Evolutionary conservation across 2,113 vertebrate species (phyloP).

Genomic region (Dendropsophus ebraccatus): DNA sequence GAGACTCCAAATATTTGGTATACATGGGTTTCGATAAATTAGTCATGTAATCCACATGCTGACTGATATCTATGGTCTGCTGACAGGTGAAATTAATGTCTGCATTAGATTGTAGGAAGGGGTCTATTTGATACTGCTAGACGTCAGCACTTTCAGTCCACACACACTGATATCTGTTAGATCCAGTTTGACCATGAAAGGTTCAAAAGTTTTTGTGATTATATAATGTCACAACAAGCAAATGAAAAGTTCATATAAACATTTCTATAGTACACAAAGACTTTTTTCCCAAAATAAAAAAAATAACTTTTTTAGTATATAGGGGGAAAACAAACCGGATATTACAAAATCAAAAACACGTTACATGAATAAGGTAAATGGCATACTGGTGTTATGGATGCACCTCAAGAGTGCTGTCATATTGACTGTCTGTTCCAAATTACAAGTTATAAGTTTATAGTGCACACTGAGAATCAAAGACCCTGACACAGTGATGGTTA

Average conservation of each 20-base stretch:
- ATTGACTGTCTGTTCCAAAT: no score
- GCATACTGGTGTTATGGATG: no score
- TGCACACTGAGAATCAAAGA: no score
- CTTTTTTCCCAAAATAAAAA: background rate
- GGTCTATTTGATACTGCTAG: conserved; percentile 1
- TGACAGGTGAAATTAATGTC: conserved; percentile 53
- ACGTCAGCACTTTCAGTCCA: conserved; percentile 26
- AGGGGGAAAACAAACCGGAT: no score
- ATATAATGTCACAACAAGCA: background rate
- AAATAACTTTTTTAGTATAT: background rate
- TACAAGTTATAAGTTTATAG: no score
- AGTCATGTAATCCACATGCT: conserved; percentile 43
- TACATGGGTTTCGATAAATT: conserved; percentile 45
- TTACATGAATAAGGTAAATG: no score
- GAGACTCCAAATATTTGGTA: conserved; percentile 48
- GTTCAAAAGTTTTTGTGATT: conserved; percentile 19
- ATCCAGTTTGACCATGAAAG: conserved; percentile 4
- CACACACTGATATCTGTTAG: conserved; percentile 20
- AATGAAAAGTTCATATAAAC: background rate
- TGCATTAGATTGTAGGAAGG: conserved; percentile 21
- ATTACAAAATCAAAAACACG: no score
- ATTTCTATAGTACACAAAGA: background rate
- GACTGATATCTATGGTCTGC: conserved; percentile 47
- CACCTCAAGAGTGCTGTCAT: no score
- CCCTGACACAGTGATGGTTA: no score